Conservation (phyloP, 2,888 invertebrate species). For the Celastrina argiolus region DNA sequence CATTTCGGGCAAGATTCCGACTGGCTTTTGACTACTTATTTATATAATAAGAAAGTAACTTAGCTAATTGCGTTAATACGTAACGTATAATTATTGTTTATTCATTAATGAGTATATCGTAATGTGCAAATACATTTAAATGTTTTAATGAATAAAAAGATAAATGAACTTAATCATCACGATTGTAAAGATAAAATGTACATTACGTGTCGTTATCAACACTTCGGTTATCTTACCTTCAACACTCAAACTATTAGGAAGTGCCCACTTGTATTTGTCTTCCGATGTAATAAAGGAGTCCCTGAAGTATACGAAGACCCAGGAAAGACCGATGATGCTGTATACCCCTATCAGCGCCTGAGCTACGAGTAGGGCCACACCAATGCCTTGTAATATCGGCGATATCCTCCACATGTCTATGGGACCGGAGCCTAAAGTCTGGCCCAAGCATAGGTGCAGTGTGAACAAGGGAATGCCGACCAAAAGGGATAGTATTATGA, state of each 20-base stretch:
- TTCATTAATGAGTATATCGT: too few species aligned
- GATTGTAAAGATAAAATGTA: not conserved
- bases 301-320: conserved; percentile 92
- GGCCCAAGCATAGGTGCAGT: conserved; percentile 90
- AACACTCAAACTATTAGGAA: conserved; percentile 83
- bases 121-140: too few species aligned
- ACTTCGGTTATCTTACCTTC: conserved; percentile 69
- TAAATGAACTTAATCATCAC: not conserved
- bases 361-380: conserved; percentile 86
- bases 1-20: too few species aligned
- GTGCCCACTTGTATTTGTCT: conserved; percentile 89
- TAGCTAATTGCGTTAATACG: not conserved
- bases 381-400: conserved; percentile 93
- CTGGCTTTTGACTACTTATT: too few species aligned
- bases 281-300: conserved; percentile 90
- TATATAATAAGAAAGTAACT: not conserved
- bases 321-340: conserved; percentile 92
- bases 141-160: too few species aligned
- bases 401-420: conserved; percentile 96
- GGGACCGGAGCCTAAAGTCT: conserved; percentile 89
- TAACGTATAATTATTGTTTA: not conserved
- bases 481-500: conserved; percentile 87
- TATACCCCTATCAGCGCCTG: conserved; percentile 91
- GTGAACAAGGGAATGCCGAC: conserved; percentile 91
- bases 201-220: not conserved